Percentiles rank a stretch among this genome's conserved stretches.
phyloP scores from a whole-genome alignment of 2,113 vertebrate genomes.

The Talpa occidentalis region DNA sequence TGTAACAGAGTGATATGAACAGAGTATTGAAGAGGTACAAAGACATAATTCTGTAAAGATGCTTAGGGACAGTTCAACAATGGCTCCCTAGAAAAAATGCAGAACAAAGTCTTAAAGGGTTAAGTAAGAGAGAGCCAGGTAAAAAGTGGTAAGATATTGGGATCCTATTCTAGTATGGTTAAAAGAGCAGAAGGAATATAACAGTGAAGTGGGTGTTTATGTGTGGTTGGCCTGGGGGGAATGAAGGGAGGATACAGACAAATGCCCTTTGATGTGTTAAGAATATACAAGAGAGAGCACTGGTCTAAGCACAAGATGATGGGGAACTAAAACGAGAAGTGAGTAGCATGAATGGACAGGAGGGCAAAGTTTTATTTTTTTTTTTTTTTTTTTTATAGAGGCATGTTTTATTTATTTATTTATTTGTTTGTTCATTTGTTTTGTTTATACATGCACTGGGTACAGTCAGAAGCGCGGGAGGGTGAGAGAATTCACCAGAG shows the following conservation, averaged over 20 bases:
- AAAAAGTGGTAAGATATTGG: neutral
- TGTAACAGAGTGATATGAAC: neutral
- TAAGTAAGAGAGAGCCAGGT: neutral
- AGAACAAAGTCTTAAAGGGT: constrained; percentile 1
- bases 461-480: too few relatives aligned
- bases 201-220: neutral
- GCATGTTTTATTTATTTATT: too few relatives aligned
- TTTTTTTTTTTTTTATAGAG: too few relatives aligned
- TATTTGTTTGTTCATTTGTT: too few relatives aligned
- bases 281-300: neutral
- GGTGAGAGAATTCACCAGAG: too few relatives aligned
- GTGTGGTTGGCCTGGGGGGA: neutral
- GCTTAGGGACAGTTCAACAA: neutral
- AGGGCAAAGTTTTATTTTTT: neutral
- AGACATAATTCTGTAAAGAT: neutral
- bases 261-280: neutral
- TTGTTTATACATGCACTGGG: too few relatives aligned
- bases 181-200: constrained; percentile 27
- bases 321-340: neutral
- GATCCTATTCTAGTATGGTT: neutral
- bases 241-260: neutral
- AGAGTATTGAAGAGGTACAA: neutral
- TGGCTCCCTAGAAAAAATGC: neutral
- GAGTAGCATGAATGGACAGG: neutral
- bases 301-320: neutral